phyloP scores from a whole-genome alignment of 2,797 vertebrate species.

The Oceanodroma leucorhoa region DNA sequence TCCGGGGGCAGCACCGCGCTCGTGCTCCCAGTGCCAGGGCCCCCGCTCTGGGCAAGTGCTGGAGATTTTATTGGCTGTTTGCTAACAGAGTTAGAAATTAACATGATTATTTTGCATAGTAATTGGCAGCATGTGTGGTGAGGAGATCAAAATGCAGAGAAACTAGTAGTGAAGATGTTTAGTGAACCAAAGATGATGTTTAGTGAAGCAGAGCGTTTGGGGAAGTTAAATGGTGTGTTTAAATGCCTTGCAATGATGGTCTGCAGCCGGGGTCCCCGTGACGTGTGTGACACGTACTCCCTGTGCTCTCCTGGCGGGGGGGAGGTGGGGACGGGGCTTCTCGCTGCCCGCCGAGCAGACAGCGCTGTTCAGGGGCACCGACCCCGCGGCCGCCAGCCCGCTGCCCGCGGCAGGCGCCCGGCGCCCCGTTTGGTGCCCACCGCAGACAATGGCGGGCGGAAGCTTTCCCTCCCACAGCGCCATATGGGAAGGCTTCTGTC shows the following conservation, averaged over 20 bases:
- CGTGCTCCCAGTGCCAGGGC: fast-evolving
- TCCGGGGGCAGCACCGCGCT: fast-evolving
- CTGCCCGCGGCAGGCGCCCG: not conserved
- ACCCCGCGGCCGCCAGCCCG: not conserved
- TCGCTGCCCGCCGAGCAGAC: not conserved
- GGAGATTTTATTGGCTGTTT: not conserved
- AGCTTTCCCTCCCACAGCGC: not conserved
- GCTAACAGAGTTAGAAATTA: not conserved
- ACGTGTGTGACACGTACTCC: fast-evolving
- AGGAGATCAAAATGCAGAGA: not conserved
- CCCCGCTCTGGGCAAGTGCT: not conserved
- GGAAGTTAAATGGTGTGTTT: not conserved
- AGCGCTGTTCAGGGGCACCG: fast-evolving
- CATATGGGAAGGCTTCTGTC: slow-evolving; percentile 30
- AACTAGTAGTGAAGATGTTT: not conserved
- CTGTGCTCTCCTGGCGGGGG: not conserved
- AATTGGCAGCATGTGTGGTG: not conserved
- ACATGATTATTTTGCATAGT: not conserved
- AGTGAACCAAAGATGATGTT: not conserved
- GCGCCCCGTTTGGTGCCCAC: not conserved
- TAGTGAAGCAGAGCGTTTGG: not conserved
- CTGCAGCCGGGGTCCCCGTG: fast-evolving
- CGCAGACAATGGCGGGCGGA: not conserved
- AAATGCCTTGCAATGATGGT: not conserved
- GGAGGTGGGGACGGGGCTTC: fast-evolving